Base-by-base conservation (phyloP, 2,888 invertebrate species). In the Eupithecia subumbrata region DNA sequence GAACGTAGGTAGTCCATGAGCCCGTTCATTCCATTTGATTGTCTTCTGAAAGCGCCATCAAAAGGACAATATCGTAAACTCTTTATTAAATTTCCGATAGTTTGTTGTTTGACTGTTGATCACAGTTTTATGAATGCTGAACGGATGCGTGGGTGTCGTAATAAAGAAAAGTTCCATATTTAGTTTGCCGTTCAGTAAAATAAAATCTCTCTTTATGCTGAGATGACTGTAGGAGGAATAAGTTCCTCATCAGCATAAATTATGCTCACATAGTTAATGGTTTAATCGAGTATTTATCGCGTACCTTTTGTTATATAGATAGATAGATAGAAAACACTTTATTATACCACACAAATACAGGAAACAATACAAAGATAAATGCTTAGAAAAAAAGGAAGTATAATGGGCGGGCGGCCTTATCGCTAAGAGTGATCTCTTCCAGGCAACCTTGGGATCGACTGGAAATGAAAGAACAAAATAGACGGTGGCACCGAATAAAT, bases 41-140 rank as follows among this genome's bases (percentile, higher is more conserved):
- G 37, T 34, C 66, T 66, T 40, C 66, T 30, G 22, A 67, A n/a
- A n/a, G 37, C 34, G 34, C 66, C 12, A n/a, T 67, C 37, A 67
- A 67, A 67, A n/a, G 18, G 52, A 66, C 43, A 48, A 64, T 75
- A 69, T 68, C 63, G 63, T 67, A 64, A 75, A 69, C 45, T 69
- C 56, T 71, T 63, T 75, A 72, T 69, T 40, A 37, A 48, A 72
- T 74, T 30, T 63, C 69, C 48, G 40, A 52, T 69, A 72, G 68
- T 71, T 67, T 37, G 22, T 25, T 40, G n/a, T 37, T 71, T 71
- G 63, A 68, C 45, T 71, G n/a, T 68, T 22, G 40, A 37, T 48
- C 40, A 56, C 2, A 45, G 43, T 48, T 74, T 45, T 75, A 68
- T 37, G 40, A 71, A 30, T 60, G 56, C 4, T 56, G 22, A 60